Percentiles rank a stretch among this genome's conserved stretches.
Evolutionary conservation across 1,140 invertebrate species (phyloP).

Genomic region (Brachionus rubens): DNA sequence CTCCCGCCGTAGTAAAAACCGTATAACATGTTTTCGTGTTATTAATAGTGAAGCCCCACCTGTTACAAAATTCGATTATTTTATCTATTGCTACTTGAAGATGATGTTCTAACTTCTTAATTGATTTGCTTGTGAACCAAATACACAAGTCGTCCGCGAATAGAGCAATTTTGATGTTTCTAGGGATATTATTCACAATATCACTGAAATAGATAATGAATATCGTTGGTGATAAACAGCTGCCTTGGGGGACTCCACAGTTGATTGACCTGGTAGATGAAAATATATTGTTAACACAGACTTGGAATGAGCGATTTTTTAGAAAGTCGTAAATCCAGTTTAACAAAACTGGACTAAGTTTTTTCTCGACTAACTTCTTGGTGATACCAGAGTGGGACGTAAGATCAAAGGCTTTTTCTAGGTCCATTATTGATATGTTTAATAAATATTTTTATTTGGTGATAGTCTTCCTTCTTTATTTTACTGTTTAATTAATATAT

Average conservation of each 20-base stretch:
- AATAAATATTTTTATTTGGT: no score
- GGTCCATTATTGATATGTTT: no score
- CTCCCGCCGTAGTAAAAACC: neutral
- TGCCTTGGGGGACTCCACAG: conserved; percentile 41
- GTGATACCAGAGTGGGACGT: conserved; percentile 56
- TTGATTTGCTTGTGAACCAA: neutral
- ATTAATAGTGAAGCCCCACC: neutral
- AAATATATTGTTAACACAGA: neutral
- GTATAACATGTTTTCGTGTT: neutral
- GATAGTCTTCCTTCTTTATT: no score
- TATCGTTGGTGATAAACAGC: neutral
- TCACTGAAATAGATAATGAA: conserved; percentile 35
- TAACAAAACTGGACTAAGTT: neutral
- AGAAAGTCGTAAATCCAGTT: conserved; percentile 8
- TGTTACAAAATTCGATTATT: neutral
- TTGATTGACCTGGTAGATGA: neutral
- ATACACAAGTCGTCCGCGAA: neutral
- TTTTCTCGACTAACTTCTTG: conserved; percentile 50
- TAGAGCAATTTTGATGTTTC: neutral
- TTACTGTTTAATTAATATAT: no score
- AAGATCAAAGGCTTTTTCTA: conserved; percentile 54
- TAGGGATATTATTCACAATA: neutral
- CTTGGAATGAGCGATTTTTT: neutral
- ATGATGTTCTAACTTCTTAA: neutral
- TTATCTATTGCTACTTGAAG: neutral